Evolutionary conservation across 2,797 vertebrate genomes (phyloP).

Genomic region (Enteromius paludinosus): DNA sequence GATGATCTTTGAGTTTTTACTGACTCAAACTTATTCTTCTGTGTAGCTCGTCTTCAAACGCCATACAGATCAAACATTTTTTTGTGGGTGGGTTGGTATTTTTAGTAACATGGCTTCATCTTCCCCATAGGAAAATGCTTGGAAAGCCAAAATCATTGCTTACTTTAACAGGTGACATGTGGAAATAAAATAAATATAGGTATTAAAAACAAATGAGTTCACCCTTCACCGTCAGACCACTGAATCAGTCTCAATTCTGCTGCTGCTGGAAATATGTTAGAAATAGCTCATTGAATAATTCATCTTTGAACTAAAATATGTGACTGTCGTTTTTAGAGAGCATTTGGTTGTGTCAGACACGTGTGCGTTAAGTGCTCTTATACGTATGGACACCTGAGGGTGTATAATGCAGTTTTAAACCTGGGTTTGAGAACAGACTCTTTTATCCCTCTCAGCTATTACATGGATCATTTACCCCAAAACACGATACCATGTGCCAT

Average conservation of each 20-base stretch:
- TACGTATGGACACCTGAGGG: conserved; percentile 16
- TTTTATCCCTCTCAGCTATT: conserved; percentile 65
- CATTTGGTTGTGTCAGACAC: conserved; percentile 14
- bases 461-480: conserved; percentile 65
- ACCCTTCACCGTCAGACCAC: background rate
- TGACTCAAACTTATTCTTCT: background rate
- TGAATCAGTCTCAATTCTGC: background rate
- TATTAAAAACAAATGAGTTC: conserved; percentile 9
- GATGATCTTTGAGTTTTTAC: background rate
- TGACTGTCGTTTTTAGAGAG: background rate
- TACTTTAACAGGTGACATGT: conserved; percentile 58
- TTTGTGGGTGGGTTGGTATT: conserved; percentile 10
- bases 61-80: conserved; percentile 19
- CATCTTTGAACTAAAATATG: background rate
- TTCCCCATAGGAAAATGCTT: conserved; percentile 49
- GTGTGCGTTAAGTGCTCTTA: conserved; percentile 2
- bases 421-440: conserved; percentile 30
- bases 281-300: background rate
- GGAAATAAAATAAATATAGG: conserved; percentile 53
- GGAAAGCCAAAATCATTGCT: conserved; percentile 65
- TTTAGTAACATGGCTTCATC: conserved; percentile 1
- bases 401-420: conserved; percentile 6
- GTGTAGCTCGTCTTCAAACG: conserved; percentile 3
- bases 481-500: conserved; percentile 56
- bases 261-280: background rate